Evolutionary conservation across 2,888 invertebrate species (phyloP).

Genomic region (Lithophane ornitopus): DNA sequence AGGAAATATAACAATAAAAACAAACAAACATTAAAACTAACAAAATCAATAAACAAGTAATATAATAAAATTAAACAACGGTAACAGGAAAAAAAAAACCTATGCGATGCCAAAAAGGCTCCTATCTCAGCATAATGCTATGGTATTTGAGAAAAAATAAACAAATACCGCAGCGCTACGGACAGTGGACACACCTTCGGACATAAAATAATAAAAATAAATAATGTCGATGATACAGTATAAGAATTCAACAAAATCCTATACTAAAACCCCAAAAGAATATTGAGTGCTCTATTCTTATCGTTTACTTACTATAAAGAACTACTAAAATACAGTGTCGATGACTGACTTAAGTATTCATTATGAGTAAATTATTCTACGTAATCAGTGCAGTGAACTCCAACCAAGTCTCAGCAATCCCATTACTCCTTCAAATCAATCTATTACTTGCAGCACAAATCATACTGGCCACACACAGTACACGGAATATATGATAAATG

Average conservation of each 20-base stretch:
- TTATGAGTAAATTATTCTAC: background rate
- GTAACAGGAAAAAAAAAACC: too few species aligned
- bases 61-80: too few species aligned
- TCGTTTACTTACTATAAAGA: background rate
- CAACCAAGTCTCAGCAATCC: background rate
- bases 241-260: background rate
- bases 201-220: too few species aligned
- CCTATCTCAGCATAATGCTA: too few species aligned
- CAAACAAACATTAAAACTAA: too few species aligned
- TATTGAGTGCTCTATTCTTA: background rate
- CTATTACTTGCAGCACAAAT: conserved; percentile 23
- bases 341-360: background rate
- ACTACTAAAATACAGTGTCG: background rate
- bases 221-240: background rate
- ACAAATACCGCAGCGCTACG: too few species aligned
- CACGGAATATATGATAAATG: conserved; percentile 38
- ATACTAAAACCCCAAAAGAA: background rate
- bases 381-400: background rate
- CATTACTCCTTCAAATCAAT: background rate
- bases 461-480: conserved; percentile 35
- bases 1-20: too few species aligned
- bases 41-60: too few species aligned
- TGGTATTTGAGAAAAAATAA: too few species aligned
- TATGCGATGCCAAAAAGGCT: too few species aligned
- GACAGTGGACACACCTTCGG: too few species aligned